Conservation (phyloP, 2,113 vertebrate genomes). For the Entomyzon cyanotis region DNA sequence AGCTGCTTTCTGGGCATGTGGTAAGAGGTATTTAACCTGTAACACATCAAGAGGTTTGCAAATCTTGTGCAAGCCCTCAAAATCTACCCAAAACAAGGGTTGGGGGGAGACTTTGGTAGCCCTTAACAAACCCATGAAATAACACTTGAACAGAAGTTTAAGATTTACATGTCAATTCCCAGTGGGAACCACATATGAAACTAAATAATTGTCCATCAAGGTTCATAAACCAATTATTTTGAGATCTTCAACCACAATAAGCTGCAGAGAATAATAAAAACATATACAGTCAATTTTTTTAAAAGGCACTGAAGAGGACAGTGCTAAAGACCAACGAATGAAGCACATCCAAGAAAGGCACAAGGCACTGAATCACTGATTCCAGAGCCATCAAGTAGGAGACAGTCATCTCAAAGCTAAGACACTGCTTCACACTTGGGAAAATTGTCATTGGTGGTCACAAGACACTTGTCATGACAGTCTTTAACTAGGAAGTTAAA, state of each 20-base stretch:
- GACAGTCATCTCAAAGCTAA: background rate
- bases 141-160: background rate
- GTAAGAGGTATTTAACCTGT: background rate
- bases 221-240: background rate
- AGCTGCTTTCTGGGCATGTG: rapidly evolving
- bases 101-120: background rate
- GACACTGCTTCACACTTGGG: background rate
- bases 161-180: background rate
- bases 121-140: background rate
- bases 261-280: background rate
- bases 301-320: background rate
- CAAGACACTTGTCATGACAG: background rate
- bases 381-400: background rate
- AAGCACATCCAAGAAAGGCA: background rate
- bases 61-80: background rate
- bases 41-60: background rate
- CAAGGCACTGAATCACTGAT: background rate
- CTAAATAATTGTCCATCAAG: background rate
- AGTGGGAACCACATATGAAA: background rate
- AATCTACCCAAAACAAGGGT: background rate
- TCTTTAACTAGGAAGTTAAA: background rate
- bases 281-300: background rate
- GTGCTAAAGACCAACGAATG: background rate
- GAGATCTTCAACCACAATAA: background rate
- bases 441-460: background rate